Base-by-base conservation (phyloP, 2,888 invertebrate species). In the Drosophila diplacantha region DNA sequence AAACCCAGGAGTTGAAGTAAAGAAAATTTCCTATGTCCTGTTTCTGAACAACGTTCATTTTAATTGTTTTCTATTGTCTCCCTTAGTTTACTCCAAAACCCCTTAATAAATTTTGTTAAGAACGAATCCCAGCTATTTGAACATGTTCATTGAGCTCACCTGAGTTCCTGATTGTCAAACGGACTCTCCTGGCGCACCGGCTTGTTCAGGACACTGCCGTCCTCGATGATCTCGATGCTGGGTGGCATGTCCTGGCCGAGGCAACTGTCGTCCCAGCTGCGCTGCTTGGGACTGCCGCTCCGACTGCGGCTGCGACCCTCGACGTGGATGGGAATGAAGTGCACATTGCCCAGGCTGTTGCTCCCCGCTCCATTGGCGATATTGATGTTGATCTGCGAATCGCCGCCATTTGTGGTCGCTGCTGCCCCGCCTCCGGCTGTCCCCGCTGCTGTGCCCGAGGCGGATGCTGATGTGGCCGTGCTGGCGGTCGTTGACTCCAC, bases 351-450 rank as follows among this genome's bases (percentile, higher is more conserved):
- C 67, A 86, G 75, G 60, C 83, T 84, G 50, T 86, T 84, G 74
- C 84, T 86, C 44, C 81, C 81, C 64, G 86, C 85, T 43, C 83
- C 87, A 69, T 85, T 83, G 47, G 71, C 43, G 58, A 86, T 81
- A 80, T 86, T 85, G 72, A 89, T 88, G 71, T 78, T 78, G 85
- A 87, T 83, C 78, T 86, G 88, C 80, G 86, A 76, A 53, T 82
- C 81, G 67, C 18, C 20, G 66, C 55, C 52, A 64, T 18, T 59
- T 53, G 63, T 35, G 38, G 58, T 31, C 38, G 58, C 41, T 18
- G 52, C 31, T 56, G 71, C 44, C 51, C 71, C 51, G 51, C 72
- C 24, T 32, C 70, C 18, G 47, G 55, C 22, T 20, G 71, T 12
- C 49, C 54, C 12, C 24, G 58, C 53, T 62, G 56, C 35, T 52